Percentiles rank a stretch among this genome's conserved stretches.
phyloP scores from a whole-genome alignment of 2,113 vertebrate species.

The Prinia subflava region DNA sequence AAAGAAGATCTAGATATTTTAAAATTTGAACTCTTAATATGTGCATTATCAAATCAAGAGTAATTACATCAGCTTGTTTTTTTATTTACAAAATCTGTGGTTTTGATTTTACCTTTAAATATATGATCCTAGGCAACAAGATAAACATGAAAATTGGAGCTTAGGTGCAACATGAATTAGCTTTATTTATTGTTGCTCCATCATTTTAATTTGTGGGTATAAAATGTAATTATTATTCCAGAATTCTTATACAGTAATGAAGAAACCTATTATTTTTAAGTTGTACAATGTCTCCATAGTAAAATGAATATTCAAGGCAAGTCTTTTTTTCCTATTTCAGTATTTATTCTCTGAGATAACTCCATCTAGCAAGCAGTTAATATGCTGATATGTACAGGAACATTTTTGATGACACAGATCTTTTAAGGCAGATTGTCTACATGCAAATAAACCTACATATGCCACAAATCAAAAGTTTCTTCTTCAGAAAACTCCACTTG shows the following conservation, averaged over 20 bases:
- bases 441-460: neutral
- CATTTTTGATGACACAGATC: neutral
- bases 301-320: neutral
- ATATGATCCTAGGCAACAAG: neutral
- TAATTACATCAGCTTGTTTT: neutral
- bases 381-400: neutral
- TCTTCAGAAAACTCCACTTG: constrained; percentile 16
- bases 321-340: neutral
- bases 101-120: neutral
- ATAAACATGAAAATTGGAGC: neutral
- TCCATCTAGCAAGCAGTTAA: neutral
- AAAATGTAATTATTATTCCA: neutral
- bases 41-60: neutral
- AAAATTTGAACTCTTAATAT: neutral
- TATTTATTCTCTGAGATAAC: constrained; percentile 33
- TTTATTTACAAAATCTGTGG: neutral
- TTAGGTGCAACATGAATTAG: neutral
- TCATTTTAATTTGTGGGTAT: neutral
- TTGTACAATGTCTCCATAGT: neutral
- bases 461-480: constrained; percentile 58
- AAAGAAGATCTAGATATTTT: neutral
- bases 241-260: neutral
- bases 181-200: neutral
- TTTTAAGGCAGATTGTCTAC: constrained; percentile 12
- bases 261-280: neutral